Base-by-base conservation (phyloP, 2,888 invertebrate species). In the Protodeltote pygarga region DNA sequence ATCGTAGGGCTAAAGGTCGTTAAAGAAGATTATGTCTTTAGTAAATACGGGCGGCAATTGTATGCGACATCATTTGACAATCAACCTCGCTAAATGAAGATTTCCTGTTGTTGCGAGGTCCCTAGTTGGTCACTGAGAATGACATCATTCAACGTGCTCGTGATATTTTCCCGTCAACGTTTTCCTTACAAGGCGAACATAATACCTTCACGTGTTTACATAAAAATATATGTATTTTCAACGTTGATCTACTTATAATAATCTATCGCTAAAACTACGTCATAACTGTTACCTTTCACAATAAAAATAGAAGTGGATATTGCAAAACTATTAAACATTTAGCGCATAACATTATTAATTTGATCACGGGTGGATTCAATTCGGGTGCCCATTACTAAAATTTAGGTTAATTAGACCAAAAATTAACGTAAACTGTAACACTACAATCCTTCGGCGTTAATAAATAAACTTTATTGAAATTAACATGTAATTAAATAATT, bases 81-180 rank as follows among this genome's bases (percentile, higher is more conserved):
- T 71, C 59, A 60, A 66, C 58, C 51, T 65, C 59, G 69, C 38
- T 77, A 76, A 77, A 77, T 67, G 70, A 76, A 75, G 60, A 66
- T 71, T 80, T 81, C 81, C 81, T 80, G 81, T 79, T 75, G 57
- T 69, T 66, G 60, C 65, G 63, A 63, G 67, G 65, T 65, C 66
- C 53, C 50, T 33, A 49, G 64, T 65, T 58, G 57, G 54, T 59
- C 68, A 58, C 40, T 50, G 37, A 51, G 46, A 53, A 65, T 79
- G 78, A 79, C 66, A 71, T 80, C 80, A 78, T 52, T 57, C 52
- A 38, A 33, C 55, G 37, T 48, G 46, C 57, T 50, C 64, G 42
- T 58, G 40, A 40, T 65, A 49, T 68, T 70, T 73, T 71, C 67
- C 66, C 68, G 41, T 61, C 47, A 53, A 32, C 11, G 19, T 71